phyloP scores from a whole-genome alignment of 92 coral and sea anemone species.

The Montipora capitata region DNA sequence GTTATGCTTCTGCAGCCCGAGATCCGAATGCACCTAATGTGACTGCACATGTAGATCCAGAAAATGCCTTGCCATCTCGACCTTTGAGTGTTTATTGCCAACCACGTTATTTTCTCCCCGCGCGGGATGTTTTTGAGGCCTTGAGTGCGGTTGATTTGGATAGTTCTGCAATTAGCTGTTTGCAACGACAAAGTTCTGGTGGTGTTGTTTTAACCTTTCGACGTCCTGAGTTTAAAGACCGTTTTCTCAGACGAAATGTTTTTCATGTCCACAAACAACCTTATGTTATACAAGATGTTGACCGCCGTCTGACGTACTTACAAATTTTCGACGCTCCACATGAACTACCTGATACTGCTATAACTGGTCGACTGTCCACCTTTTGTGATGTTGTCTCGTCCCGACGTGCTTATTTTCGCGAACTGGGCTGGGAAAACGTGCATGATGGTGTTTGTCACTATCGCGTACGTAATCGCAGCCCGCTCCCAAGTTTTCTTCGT shows the following conservation, averaged over 20 bases:
- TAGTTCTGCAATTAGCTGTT: neutral
- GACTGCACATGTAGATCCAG: neutral
- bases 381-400: neutral
- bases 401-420: neutral
- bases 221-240: neutral
- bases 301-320: neutral
- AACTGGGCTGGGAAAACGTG: neutral
- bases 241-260: neutral
- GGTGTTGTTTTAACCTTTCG: neutral
- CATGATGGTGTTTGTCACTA: neutral
- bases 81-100: neutral
- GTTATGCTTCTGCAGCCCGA: neutral
- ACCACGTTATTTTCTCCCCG: neutral
- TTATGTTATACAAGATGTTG: constrained; percentile 18
- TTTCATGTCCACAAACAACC: neutral
- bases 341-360: constrained; percentile 25
- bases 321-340: constrained; percentile 29
- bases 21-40: neutral
- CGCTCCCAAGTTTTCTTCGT: constrained; percentile 20
- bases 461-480: neutral
- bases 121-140: neutral
- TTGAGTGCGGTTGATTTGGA: neutral
- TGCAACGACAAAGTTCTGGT: neutral
- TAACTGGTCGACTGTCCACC: neutral
- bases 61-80: neutral